Percentiles rank a stretch among this genome's conserved stretches.
Evolutionary conservation across 2,797 vertebrate genomes (phyloP).

Genomic region (Falco cherrug): DNA sequence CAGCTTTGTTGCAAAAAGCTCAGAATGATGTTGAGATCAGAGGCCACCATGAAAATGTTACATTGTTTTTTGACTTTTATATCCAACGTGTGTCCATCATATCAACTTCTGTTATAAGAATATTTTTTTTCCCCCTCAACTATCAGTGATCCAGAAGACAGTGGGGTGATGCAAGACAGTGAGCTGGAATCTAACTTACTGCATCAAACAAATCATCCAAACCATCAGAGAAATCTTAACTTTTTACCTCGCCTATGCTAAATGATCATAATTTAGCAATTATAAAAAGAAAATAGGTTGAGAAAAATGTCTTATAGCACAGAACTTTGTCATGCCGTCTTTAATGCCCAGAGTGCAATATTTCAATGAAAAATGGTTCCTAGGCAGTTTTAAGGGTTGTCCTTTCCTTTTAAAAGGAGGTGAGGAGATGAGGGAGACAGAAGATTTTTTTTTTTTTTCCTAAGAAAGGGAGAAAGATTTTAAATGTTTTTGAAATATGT

Average conservation of each 20-base stretch:
- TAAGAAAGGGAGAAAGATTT: not conserved
- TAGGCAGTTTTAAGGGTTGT: not conserved
- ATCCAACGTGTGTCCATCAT: not conserved
- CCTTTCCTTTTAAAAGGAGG: not conserved
- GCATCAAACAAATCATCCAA: not conserved
- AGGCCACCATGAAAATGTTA: not conserved
- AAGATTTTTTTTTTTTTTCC: not conserved
- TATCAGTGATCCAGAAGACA: not conserved
- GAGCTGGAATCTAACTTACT: not conserved
- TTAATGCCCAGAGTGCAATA: not conserved
- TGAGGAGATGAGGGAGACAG: too few species aligned
- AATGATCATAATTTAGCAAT: not conserved
- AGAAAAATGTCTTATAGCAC: not conserved
- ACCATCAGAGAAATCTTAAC: not conserved
- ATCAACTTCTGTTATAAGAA: not conserved
- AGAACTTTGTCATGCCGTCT: not conserved
- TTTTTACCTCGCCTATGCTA: not conserved
- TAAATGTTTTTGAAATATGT: not conserved
- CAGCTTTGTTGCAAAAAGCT: not conserved
- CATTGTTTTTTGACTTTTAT: not conserved
- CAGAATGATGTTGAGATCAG: not conserved
- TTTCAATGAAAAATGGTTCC: not conserved
- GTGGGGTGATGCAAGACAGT: not conserved
- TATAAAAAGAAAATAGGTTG: not conserved
- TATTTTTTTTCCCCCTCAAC: not conserved